These are phyloP conservation scores for Pachliopta kotzebuea DNA, from an alignment of 2,888 invertebrate genomes.

Conservation along the genomic window DNA sequence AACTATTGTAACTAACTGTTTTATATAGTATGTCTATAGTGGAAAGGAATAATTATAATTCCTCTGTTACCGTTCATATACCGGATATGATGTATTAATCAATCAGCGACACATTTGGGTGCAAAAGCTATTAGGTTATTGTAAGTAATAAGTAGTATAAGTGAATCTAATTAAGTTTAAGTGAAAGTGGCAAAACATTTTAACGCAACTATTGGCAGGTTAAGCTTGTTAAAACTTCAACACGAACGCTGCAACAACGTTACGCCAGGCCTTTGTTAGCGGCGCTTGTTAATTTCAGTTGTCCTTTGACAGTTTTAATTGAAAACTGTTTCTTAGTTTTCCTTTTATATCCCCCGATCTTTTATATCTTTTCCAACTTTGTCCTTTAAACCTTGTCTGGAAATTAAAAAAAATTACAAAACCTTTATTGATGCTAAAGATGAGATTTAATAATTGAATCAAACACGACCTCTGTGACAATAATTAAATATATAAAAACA, in stretches of 20 bases:
- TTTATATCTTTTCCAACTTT: background rate
- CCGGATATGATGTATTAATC: no score
- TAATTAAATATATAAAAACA: no score
- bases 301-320: constrained; percentile 30
- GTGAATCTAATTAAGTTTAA: background rate
- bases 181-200: constrained; percentile 2
- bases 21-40: no score
- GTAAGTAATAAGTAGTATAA: background rate
- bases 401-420: no score
- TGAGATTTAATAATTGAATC: no score
- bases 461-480: no score
- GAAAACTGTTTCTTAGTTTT: constrained; percentile 24
- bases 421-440: no score
- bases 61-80: no score
- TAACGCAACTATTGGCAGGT: constrained; percentile 22
- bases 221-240: constrained; percentile 29
- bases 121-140: background rate
- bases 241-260: constrained; percentile 19
- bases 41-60: no score
- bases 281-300: constrained; percentile 22
- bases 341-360: constrained; percentile 6
- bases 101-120: no score
- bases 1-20: no score
- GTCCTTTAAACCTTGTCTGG: background rate
- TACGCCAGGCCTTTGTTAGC: constrained; percentile 19